These are phyloP conservation scores for Pempheris klunzingeri DNA, from an alignment of 2,797 vertebrate species.

Conservation along the genomic window DNA sequence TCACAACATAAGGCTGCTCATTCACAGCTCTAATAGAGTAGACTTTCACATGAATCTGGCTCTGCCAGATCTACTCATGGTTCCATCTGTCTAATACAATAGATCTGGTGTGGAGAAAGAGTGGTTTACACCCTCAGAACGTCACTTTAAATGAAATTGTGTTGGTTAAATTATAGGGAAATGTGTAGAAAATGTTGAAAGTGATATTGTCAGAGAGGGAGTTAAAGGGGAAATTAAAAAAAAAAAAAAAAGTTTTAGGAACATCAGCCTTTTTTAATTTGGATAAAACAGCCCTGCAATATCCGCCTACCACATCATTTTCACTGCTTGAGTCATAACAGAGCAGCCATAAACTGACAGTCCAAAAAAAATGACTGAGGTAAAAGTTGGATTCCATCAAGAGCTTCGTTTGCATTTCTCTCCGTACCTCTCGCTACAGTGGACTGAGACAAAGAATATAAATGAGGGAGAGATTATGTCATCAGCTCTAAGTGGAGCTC, in stretches of 20 bases:
- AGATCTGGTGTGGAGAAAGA: background rate
- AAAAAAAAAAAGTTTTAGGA: background rate
- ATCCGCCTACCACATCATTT: constrained; percentile 22
- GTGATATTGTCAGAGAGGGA: background rate
- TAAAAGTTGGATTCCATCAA: constrained; percentile 35
- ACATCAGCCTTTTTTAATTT: background rate
- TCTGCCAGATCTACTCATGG: background rate
- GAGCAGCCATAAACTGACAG: constrained; percentile 35
- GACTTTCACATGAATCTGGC: background rate
- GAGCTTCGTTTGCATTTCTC: constrained; percentile 48
- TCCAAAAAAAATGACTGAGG: constrained; percentile 29
- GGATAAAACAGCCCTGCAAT: constrained; percentile 7
- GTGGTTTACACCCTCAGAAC: background rate
- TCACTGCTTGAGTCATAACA: constrained; percentile 13
- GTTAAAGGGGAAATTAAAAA: background rate
- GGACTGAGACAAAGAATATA: constrained; percentile 39
- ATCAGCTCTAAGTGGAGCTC: constrained; percentile 59
- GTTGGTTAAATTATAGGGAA: background rate
- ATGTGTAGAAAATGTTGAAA: background rate
- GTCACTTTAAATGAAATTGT: background rate
- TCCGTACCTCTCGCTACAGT: constrained; percentile 8
- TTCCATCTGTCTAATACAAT: background rate
- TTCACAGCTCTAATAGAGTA: background rate
- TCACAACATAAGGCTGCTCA: background rate
- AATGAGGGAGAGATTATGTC: constrained; percentile 64